Percentiles rank a stretch among this genome's conserved stretches.
Conservation (phyloP, 2,113 vertebrate genomes). For the Nettapus auritus region DNA sequence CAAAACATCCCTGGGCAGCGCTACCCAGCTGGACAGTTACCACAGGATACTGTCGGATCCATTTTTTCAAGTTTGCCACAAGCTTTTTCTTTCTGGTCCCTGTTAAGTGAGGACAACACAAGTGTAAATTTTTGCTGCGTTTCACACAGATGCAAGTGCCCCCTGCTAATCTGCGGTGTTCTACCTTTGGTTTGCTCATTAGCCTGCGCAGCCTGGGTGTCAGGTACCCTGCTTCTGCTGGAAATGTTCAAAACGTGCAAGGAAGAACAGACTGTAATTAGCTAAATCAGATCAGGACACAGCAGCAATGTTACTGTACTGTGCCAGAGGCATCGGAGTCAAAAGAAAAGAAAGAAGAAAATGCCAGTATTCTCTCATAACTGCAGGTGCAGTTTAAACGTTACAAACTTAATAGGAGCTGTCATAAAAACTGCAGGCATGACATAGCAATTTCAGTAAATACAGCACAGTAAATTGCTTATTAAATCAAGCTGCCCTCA, state of each 20-base stretch:
- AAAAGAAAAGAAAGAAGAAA: not conserved
- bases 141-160: not conserved
- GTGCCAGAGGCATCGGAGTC: not conserved
- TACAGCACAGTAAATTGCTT: constrained; percentile 20
- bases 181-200: constrained; percentile 4
- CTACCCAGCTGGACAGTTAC: not conserved
- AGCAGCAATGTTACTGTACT: not conserved
- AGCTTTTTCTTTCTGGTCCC: not conserved
- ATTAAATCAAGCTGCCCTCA: constrained; percentile 40
- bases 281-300: not conserved
- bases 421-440: constrained; percentile 33
- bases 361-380: not conserved
- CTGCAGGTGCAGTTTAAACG: constrained; percentile 5
- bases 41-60: accelerated
- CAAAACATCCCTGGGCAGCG: not conserved
- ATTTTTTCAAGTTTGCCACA: not conserved
- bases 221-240: not conserved
- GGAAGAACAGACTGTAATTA: not conserved
- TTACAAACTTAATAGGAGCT: constrained; percentile 10
- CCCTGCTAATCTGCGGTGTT: not conserved
- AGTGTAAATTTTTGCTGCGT: not conserved
- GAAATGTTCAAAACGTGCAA: not conserved
- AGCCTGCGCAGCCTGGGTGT: not conserved
- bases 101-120: not conserved
- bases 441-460: constrained; percentile 41